Conservation (phyloP, 1,140 invertebrate genomes). For the Achroia grisella region DNA sequence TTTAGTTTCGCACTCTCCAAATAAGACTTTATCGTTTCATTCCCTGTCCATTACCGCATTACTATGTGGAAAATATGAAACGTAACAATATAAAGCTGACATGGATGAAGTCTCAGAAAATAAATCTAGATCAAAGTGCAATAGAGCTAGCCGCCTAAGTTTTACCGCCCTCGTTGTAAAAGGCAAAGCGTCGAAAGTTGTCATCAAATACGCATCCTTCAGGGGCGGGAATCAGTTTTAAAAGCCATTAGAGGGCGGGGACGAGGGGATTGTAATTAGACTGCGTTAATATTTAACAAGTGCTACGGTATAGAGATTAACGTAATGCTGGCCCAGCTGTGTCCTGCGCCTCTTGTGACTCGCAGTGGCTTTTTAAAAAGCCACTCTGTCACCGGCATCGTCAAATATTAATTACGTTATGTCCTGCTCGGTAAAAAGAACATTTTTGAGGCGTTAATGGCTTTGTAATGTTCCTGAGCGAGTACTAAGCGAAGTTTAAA, state of each 20-base stretch:
- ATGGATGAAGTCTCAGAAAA: conserved; percentile 3
- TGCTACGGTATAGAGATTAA: conserved; percentile 56
- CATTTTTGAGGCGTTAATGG: conserved; percentile 38
- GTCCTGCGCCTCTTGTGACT: conserved; percentile 46
- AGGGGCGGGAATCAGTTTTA: conserved; percentile 70
- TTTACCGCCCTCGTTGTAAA: conserved; percentile 14
- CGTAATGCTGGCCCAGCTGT: conserved; percentile 45
- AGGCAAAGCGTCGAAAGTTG: conserved; percentile 50
- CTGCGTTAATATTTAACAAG: conserved; percentile 72
- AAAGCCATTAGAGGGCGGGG: conserved; percentile 65
- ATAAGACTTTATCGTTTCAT: not conserved
- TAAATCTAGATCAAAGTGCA: conserved; percentile 34
- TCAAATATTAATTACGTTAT: conserved; percentile 64
- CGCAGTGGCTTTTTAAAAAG: conserved; percentile 50
- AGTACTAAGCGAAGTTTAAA: not conserved
- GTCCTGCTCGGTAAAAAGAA: conserved; percentile 35
- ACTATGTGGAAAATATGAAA: conserved; percentile 1
- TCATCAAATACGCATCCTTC: conserved; percentile 71
- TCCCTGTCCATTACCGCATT: not conserved
- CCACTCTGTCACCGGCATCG: conserved; percentile 44
- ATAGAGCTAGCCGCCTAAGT: conserved; percentile 7
- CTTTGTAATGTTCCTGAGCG: conserved; percentile 31
- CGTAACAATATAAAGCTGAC: not conserved
- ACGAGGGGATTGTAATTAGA: conserved; percentile 61
- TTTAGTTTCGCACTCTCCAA: not conserved